Base-by-base conservation (phyloP, 2,888 invertebrate genomes). In the Abscondita cerata region DNA sequence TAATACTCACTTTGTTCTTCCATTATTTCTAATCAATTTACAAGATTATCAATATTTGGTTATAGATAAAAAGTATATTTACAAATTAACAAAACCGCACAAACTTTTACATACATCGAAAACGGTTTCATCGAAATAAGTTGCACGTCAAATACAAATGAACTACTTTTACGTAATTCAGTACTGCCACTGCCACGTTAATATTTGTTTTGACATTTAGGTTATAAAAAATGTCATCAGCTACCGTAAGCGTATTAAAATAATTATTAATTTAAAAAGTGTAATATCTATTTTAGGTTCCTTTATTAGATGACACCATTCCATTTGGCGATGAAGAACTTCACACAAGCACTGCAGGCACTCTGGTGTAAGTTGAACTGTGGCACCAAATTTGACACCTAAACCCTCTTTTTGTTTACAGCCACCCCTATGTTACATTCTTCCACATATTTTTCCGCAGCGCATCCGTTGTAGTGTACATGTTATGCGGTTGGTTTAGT, bases 361-460 rank as follows among this genome's bases (percentile, higher is more conserved):
- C 67, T 48, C 38, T 58, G 31, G 36, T 31, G 64, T 56, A 56
- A 51, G 40, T 52, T 33, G 15, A 56, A 8, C 51, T 16, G 9
- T 19, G 6, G 33, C 46, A 18, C 19, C 9, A 13, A 44, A 12
- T 46, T 13, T 3, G 1, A 20, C 25, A 19, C 19, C 4, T 53
- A 48, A 31, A 9, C 9, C 4, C 3, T 64, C 50, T 55, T 63
- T 63, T 68, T 62, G 55, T 57, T 86, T 86, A 8, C 83, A 95
- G 95, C 67, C 95, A 97, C 80, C 97, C 97, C 0, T 90, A 93
- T 78, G 95, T 96, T 67, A 94, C 95, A 33, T 87, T 93, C 77
- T 96, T 95, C 80, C 97, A 98, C 81, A 80, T 98, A 67, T 85
- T 89, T 65, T 99, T 99, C 82, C 89, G 97, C 56, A 85, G 88